Evolutionary conservation across 64 coral and sea anemone genomes (phyloP).

Genomic region (Montipora capricornis): DNA sequence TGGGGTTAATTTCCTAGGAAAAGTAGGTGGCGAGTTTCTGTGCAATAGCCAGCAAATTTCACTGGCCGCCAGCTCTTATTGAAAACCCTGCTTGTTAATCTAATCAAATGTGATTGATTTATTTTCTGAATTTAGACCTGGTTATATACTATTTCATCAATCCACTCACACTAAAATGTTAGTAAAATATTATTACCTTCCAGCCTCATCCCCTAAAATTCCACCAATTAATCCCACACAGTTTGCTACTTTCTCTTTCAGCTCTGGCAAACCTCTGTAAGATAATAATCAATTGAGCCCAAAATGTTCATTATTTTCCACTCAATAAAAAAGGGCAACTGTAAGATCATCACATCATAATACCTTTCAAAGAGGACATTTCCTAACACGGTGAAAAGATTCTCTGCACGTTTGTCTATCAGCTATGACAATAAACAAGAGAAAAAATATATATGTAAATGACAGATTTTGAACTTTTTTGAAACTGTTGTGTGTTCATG

Average conservation of each 20-base stretch:
- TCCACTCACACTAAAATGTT: too few species aligned
- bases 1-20: too few species aligned
- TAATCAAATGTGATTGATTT: too few species aligned
- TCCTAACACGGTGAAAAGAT: slow-evolving; percentile 77
- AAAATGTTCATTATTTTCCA: neutral
- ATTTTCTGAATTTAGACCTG: too few species aligned
- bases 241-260: slow-evolving; percentile 90
- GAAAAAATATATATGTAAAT: neutral
- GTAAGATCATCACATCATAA: neutral
- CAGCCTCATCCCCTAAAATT: slow-evolving; percentile 88
- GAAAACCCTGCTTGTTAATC: too few species aligned
- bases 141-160: too few species aligned
- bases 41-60: too few species aligned
- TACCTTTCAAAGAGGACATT: slow-evolving; percentile 94
- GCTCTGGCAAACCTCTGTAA: slow-evolving; percentile 70
- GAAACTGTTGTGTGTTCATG: too few species aligned
- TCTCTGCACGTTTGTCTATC: slow-evolving; percentile 84
- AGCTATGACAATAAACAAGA: slow-evolving; percentile 25
- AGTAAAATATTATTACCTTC: slow-evolving; percentile 61
- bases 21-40: too few species aligned
- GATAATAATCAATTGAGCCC: neutral
- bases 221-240: slow-evolving; percentile 86
- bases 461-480: neutral
- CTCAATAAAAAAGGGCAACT: neutral
- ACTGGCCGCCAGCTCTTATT: too few species aligned